Conservation (phyloP, 2,113 vertebrate species). For the Panthera leo region DNA sequence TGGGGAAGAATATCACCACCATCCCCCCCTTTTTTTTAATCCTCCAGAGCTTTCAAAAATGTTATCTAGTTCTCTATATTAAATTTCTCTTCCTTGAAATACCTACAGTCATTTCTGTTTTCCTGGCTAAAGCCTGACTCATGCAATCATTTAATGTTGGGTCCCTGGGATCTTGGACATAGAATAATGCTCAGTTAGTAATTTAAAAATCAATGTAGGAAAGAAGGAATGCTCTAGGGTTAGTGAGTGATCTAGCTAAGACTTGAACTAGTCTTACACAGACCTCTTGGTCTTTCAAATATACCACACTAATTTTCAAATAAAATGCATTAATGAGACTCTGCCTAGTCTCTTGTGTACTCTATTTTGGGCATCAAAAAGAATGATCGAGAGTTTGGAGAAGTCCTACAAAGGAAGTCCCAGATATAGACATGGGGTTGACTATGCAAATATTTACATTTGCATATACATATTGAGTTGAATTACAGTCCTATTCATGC, state of each 20-base stretch:
- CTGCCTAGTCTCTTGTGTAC: rapidly evolving
- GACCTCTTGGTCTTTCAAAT: not conserved
- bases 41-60: not conserved
- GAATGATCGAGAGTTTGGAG: not conserved
- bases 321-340: not conserved
- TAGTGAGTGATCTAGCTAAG: not conserved
- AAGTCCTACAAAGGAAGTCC: not conserved
- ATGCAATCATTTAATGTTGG: not conserved
- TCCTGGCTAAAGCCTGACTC: not conserved
- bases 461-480: not conserved
- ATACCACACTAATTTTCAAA: not conserved
- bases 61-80: not conserved
- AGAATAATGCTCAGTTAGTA: not conserved
- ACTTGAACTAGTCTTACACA: not conserved
- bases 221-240: not conserved
- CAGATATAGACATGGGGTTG: not conserved
- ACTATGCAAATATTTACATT: not conserved
- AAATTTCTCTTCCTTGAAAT: not conserved
- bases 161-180: not conserved
- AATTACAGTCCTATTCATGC: not conserved
- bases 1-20: not conserved
- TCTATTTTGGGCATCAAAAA: not conserved
- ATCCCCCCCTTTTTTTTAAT: not conserved
- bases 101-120: not conserved
- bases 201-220: not conserved